These are phyloP conservation scores for Hypotaenidia okinawae DNA, from an alignment of 2,797 vertebrate genomes.

Conservation along the genomic window DNA sequence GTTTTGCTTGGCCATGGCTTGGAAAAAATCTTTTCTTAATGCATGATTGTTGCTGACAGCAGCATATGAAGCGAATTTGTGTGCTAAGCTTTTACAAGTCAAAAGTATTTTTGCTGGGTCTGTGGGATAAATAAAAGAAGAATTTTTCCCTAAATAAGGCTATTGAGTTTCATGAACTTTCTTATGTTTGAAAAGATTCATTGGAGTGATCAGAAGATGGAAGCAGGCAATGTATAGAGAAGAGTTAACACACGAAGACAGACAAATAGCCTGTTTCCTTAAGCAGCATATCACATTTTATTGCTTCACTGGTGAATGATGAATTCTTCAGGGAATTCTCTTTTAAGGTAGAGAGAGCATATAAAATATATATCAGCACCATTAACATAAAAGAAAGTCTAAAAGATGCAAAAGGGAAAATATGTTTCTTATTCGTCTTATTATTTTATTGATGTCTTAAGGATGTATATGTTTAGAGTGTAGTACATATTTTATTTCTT, in stretches of 20 bases:
- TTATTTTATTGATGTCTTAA: neutral
- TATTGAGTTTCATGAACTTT: neutral
- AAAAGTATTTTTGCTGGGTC: neutral
- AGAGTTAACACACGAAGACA: neutral
- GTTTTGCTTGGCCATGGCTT: neutral
- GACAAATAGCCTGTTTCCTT: neutral
- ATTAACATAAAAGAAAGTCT: neutral
- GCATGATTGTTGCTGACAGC: neutral
- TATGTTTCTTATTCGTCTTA: neutral
- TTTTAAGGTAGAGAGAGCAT: neutral
- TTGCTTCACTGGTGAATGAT: neutral
- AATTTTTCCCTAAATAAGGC: neutral
- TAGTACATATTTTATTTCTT: neutral
- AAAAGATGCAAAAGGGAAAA: neutral
- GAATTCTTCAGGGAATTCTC: neutral
- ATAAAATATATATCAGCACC: neutral
- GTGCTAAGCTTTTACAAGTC: neutral
- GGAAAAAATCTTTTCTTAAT: neutral
- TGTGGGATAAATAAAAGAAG: neutral
- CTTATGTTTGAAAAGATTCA: neutral
- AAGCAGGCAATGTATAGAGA: neutral
- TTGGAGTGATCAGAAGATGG: neutral
- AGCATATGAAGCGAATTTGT: neutral
- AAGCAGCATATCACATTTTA: neutral
- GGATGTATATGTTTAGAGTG: neutral